Evolutionary conservation across 2,113 vertebrate genomes (phyloP), one percentile per base, ranked within the genome.

Genomic region (Chrysemys picta): DNA sequence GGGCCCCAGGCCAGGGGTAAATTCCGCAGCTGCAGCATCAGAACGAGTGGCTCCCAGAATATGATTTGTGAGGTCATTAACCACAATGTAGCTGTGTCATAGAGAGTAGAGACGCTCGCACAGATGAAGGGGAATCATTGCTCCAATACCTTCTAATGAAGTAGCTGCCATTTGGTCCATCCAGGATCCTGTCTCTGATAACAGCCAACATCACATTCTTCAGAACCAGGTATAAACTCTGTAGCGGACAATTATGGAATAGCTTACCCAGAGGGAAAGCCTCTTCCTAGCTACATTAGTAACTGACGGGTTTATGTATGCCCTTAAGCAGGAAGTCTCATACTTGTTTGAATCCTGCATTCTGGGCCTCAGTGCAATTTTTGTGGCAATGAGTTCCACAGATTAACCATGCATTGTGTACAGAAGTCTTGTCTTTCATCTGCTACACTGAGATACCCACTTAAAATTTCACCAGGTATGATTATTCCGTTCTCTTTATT

Each of bases 201-300:
- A 11, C 38, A 5, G 21, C 75, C 24, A 45, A 11, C 24, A 47
- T 22, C 25, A 7, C 22, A 76, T 47, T 76, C 42, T 47, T 47
- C 11, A 47, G 42, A 38, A 75, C 16, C 21, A 75, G 38, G 21
- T 24, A 45, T 21, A 52, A 85, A 50, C 31, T 69, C 27, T n/a
- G 0, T 47, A 29, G 45, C 42, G 4, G 12, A 5, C 10, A 52
- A 62, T 42, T 1, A 12, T 2, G 13, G 52, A 13, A 22, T 50
- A 14, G 5, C 12, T 78, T 89, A 35, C 45, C 65, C 10, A n/a
- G 6, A 10, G 81, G 29, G n/a, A 75, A 84, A 87, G 3, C 35
- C 1, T 1, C 0, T 0, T 16, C 10, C 24, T 76, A 42, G 75
- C 6, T 1, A 2, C 3, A 50, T 47, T 42, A 11, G 85, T 89